Evolutionary conservation across 37 sponge, comb jelly and placozoan genomes (phyloP).

Genomic region (Bolinopsis microptera): DNA sequence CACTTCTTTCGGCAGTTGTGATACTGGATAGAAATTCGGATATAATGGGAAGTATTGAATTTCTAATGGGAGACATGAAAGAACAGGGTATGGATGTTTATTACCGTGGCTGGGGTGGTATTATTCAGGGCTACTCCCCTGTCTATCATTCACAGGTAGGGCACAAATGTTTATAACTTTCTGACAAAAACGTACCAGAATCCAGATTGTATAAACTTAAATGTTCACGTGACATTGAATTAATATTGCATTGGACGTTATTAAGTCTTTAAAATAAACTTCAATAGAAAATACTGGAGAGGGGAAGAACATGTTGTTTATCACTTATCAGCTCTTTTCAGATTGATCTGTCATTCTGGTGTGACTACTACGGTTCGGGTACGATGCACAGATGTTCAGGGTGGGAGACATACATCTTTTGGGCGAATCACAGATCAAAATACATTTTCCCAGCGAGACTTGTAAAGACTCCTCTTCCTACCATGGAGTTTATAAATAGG

Average conservation of each 20-base stretch:
- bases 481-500: background rate
- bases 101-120: background rate
- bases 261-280: too few relatives aligned
- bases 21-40: background rate
- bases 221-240: too few relatives aligned
- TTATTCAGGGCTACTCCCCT: slow-evolving; percentile 1
- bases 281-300: too few relatives aligned
- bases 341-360: background rate
- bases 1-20: background rate
- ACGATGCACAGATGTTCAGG: slow-evolving; percentile 51
- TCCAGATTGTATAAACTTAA: background rate
- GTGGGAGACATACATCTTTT: background rate
- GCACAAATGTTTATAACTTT: too few relatives aligned
- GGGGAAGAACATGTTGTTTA: too few relatives aligned
- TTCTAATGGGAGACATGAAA: background rate
- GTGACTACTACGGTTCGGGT: slow-evolving; percentile 20
- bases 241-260: too few relatives aligned
- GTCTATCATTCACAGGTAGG: background rate
- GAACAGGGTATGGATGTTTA: slow-evolving; percentile 2
- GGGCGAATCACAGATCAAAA: background rate
- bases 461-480: background rate
- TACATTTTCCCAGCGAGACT: slow-evolving; percentile 1
- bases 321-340: background rate
- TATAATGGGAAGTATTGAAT: background rate
- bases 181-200: background rate